These are phyloP conservation scores for Carassius gibelio DNA, from an alignment of 2,113 vertebrate species.

Conservation along the genomic window DNA sequence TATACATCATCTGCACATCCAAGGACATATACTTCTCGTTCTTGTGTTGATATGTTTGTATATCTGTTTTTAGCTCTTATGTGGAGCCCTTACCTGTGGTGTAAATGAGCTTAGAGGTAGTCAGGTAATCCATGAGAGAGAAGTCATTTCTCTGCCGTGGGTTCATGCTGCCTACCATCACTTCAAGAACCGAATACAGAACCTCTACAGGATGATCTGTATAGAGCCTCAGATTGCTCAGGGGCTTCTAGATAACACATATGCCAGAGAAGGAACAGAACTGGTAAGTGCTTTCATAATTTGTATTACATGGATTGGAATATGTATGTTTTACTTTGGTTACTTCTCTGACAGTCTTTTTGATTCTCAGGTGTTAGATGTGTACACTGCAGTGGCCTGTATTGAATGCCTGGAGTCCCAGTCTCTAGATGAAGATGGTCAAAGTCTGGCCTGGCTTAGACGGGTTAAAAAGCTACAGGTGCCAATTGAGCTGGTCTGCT, in stretches of 20 bases:
- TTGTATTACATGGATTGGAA: neutral
- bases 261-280: constrained; percentile 58
- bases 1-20: neutral
- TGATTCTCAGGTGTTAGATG: constrained; percentile 78
- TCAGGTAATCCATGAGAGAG: constrained; percentile 32
- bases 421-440: constrained; percentile 56
- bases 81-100: constrained; percentile 77
- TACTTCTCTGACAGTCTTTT: neutral
- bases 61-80: constrained; percentile 77
- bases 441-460: constrained; percentile 80
- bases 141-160: constrained; percentile 74
- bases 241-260: constrained; percentile 58
- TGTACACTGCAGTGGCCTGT: constrained; percentile 80
- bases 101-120: constrained; percentile 73
- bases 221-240: constrained; percentile 71
- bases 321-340: neutral
- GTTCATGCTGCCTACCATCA: constrained; percentile 81
- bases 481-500: constrained; percentile 86
- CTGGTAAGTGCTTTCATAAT: constrained; percentile 61
- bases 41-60: neutral
- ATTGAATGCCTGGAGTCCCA: constrained; percentile 78
- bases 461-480: constrained; percentile 82
- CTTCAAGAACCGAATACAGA: constrained; percentile 86
- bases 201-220: constrained; percentile 83
- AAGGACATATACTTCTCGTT: neutral